Conservation (phyloP, 2,797 vertebrate genomes). For the Muscicapa comitata region DNA sequence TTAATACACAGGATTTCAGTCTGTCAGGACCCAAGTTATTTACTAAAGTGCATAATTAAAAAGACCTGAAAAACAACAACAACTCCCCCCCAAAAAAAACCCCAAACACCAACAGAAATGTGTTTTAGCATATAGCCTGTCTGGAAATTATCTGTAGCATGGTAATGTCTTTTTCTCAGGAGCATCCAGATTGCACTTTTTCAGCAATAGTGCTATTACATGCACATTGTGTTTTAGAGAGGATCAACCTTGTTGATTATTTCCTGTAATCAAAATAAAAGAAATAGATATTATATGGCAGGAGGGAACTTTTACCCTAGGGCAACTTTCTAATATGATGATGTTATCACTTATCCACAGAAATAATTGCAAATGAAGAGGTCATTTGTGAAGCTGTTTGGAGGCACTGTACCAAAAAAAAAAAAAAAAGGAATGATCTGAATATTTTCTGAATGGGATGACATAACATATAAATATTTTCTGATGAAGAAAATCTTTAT, state of each 20-base stretch:
- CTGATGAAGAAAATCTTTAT: neutral
- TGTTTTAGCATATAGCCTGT: neutral
- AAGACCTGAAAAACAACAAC: neutral
- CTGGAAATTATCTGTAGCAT: neutral
- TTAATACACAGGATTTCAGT: neutral
- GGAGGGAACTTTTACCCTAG: neutral
- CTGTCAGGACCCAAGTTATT: neutral
- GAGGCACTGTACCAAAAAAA: neutral
- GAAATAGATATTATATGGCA: neutral
- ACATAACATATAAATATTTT: neutral
- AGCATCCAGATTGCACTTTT: conserved; percentile 15
- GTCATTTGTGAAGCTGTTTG: conserved; percentile 26
- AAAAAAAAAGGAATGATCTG: neutral
- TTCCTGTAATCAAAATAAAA: conserved; percentile 17
- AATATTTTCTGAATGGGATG: neutral
- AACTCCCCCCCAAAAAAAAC: neutral
- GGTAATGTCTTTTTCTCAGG: neutral
- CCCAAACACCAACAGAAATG: neutral
- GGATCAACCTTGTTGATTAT: neutral
- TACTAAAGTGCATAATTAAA: neutral
- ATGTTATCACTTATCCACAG: neutral
- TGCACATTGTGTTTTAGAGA: neutral
- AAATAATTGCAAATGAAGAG: neutral
- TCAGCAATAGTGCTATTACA: neutral
- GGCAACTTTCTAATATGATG: conserved; percentile 6